phyloP scores from a whole-genome alignment of 2,888 invertebrate genomes.

The Mimas tiliae region DNA sequence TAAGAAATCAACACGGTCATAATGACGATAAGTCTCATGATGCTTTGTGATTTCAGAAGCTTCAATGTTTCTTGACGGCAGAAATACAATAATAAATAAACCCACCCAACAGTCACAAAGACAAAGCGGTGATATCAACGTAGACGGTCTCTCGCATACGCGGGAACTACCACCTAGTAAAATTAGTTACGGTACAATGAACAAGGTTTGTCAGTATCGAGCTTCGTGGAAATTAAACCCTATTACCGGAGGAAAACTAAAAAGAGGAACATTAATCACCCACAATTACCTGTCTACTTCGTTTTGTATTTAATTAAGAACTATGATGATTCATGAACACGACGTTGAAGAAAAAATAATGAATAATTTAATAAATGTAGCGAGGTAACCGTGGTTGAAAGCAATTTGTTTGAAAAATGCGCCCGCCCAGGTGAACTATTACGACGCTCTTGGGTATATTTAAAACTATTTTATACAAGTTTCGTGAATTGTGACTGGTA shows the following conservation, averaged over 20 bases:
- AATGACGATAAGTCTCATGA: too few species aligned
- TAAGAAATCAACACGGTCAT: too few species aligned
- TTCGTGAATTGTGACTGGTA: neutral
- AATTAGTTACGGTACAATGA: too few species aligned
- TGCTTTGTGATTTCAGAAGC: too few species aligned
- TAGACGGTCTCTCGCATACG: too few species aligned
- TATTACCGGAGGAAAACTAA: too few species aligned
- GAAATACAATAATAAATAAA: too few species aligned
- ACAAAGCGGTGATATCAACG: too few species aligned
- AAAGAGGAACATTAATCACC: neutral
- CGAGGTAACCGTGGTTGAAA: constrained; percentile 32
- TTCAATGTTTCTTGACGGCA: too few species aligned
- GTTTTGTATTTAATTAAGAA: constrained; percentile 1
- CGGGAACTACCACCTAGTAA: too few species aligned
- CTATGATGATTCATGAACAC: constrained; percentile 4
- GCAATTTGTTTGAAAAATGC: constrained; percentile 50
- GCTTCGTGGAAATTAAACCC: neutral
- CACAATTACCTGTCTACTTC: neutral
- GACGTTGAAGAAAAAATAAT: constrained; percentile 34
- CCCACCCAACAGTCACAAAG: too few species aligned
- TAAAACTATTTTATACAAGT: constrained; percentile 9
- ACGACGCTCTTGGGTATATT: constrained; percentile 11
- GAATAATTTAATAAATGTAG: constrained; percentile 38
- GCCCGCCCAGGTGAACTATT: constrained; percentile 38
- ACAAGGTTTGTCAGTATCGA: too few species aligned